Evolutionary conservation across 2,888 invertebrate genomes (phyloP), one percentile per base, ranked within the genome.

Genomic region (Ormia ochracea): DNA sequence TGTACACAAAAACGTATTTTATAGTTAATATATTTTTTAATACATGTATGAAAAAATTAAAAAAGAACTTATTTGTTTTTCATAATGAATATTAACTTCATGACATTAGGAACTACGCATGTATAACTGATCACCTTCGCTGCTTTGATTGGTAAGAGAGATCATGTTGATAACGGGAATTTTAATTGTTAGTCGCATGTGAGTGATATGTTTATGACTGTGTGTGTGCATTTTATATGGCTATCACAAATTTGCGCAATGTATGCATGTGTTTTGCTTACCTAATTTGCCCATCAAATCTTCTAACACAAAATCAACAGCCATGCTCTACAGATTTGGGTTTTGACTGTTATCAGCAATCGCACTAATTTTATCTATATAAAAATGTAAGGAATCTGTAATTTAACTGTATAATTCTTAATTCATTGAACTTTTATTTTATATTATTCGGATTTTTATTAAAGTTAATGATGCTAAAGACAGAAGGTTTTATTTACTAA

Each of bases 241-340:
- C 4, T 36, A 5, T 12, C 10, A 7, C 4, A 17, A 14, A 3
- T 19, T 31, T 41, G 3, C 9, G 10, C 36, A 23, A 45, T 23
- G 4, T 45, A 7, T 4, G n/a, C 23, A 36, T 28, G 10, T 19
- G 9, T 69, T 7, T 14, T 38, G 59, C 89, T 92, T 85, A 93
- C 93, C 93, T 84, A 93, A 89, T 87, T 93, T 92, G 84, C 92
- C 92, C 93, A 93, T 93, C 87, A 93, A 91, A 83, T 92, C 93
- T 86, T 93, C 93, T 69, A 93, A 86, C 28, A 93, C 92, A 85
- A 90, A 91, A 89, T 93, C 93, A 87, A 92, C 92, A 85, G 92
- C 93, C 93, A 93, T 93, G 50, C 36, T 54, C 83, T 23, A 7
- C 12, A 10, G 19, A 69, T 19, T 56, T 68, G 14, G 31, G 19